A percentile compares a stretch with the other conserved stretches of the same genome.
phyloP scores from a whole-genome alignment of 2,797 vertebrate genomes.

The Phrynocephalus guinanensis region DNA sequence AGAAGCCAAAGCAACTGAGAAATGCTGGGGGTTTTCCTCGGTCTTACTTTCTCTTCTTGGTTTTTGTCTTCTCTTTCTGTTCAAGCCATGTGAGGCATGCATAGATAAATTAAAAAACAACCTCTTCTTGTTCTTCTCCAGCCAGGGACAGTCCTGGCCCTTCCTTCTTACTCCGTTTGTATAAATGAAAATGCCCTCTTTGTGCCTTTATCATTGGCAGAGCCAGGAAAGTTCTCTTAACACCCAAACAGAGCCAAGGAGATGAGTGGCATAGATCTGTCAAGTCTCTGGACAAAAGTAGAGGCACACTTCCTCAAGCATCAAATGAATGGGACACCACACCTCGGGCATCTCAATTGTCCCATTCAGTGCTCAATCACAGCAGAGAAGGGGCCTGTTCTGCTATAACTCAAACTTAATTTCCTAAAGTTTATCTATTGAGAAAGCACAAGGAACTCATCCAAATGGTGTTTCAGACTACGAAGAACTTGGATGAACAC shows the following conservation, averaged over 20 bases:
- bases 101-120: neutral
- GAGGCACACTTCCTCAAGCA: neutral
- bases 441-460: neutral
- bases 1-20: neutral
- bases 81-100: rapidly evolving
- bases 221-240: neutral
- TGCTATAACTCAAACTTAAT: neutral
- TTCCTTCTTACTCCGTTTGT: neutral
- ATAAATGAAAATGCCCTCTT: slow-evolving; percentile 15
- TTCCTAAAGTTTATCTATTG: slow-evolving; percentile 8
- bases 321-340: neutral
- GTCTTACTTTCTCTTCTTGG: neutral
- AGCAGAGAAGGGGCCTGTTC: rapidly evolving
- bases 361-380: neutral
- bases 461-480: neutral
- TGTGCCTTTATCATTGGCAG: neutral
- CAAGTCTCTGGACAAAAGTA: neutral
- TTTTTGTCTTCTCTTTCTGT: neutral
- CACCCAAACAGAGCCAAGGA: rapidly evolving
- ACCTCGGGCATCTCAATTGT: neutral
- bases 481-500: neutral
- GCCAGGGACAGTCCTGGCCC: rapidly evolving
- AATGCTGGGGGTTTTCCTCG: rapidly evolving
- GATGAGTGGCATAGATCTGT: neutral
- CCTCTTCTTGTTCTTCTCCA: neutral